Evolutionary conservation across 2,113 vertebrate species (phyloP).

Genomic region (Oxyura jamaicensis): DNA sequence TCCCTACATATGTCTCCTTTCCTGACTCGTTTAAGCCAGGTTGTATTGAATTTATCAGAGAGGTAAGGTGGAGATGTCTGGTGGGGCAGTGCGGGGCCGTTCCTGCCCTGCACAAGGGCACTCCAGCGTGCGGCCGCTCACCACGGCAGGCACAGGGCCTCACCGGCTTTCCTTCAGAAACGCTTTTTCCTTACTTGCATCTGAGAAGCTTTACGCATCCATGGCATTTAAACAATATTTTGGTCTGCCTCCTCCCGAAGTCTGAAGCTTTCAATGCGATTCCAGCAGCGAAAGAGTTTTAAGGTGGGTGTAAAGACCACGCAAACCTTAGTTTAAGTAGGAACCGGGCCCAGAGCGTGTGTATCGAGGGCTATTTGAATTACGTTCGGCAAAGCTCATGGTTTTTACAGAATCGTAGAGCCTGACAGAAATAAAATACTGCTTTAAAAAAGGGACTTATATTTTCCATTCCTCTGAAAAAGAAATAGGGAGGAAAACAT

Average conservation of each 20-base stretch:
- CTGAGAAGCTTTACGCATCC: not conserved
- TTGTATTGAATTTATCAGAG: not conserved
- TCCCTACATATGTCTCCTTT: not conserved
- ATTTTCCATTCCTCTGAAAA: slow-evolving; percentile 29
- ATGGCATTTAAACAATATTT: not conserved
- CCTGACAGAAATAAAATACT: slow-evolving; percentile 42
- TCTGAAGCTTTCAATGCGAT: not conserved
- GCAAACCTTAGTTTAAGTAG: not conserved
- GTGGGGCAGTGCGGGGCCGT: not conserved
- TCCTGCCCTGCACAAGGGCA: not conserved
- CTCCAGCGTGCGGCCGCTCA: not conserved
- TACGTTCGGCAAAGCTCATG: not conserved
- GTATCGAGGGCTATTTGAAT: not conserved
- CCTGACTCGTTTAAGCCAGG: not conserved
- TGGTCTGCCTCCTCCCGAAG: not conserved
- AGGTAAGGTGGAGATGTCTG: not conserved
- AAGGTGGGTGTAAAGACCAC: not conserved
- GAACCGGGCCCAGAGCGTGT: not conserved
- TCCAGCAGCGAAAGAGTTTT: not conserved
- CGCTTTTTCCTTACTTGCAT: not conserved
- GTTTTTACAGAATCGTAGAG: slow-evolving; percentile 9
- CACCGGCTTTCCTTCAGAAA: not conserved
- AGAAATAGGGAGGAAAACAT: slow-evolving; percentile 4
- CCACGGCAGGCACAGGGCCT: not conserved
- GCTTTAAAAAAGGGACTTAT: not conserved